Conservation (phyloP, 1,140 invertebrate species). For the Eupeodes corollae region DNA sequence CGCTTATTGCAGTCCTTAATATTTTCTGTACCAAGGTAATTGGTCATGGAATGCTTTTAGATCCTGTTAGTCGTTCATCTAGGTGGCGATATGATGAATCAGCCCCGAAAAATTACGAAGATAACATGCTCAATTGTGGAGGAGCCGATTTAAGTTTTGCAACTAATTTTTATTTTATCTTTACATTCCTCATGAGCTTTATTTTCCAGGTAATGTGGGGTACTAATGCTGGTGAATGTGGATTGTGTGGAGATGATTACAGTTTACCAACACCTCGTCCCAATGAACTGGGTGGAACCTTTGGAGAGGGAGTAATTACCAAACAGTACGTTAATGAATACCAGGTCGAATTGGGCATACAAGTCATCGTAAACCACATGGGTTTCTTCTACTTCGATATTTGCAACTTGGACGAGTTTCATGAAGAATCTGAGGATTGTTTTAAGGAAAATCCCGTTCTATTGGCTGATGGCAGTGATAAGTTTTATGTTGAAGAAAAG, state of each 20-base stretch:
- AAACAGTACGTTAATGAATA: conserved; percentile 32
- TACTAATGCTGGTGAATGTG: conserved; percentile 43
- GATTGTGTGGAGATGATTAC: conserved; percentile 46
- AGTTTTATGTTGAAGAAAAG: conserved; percentile 8
- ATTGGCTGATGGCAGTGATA: conserved; percentile 13
- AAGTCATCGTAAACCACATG: conserved; percentile 42
- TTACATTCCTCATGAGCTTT: neutral
- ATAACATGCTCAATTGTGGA: conserved; percentile 54
- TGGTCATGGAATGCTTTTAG: conserved; percentile 55
- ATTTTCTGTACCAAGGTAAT: neutral
- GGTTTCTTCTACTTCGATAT: conserved; percentile 46
- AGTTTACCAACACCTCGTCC: conserved; percentile 39
- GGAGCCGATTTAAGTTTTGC: conserved; percentile 39
- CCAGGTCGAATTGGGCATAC: conserved; percentile 29
- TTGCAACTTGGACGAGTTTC: conserved; percentile 38
- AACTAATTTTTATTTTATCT: neutral
- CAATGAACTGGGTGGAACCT: conserved; percentile 50
- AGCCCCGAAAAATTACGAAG: conserved; percentile 48
- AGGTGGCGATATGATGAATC: conserved; percentile 50
- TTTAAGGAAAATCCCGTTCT: conserved; percentile 31
- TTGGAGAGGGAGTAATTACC: conserved; percentile 45
- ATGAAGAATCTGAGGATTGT: conserved; percentile 20
- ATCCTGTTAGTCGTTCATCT: conserved; percentile 51
- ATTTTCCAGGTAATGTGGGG: conserved; percentile 35
- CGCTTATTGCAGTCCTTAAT: too few relatives aligned